Evolutionary conservation across 2,113 vertebrate genomes (phyloP).

Genomic region (Hystrix cristata): DNA sequence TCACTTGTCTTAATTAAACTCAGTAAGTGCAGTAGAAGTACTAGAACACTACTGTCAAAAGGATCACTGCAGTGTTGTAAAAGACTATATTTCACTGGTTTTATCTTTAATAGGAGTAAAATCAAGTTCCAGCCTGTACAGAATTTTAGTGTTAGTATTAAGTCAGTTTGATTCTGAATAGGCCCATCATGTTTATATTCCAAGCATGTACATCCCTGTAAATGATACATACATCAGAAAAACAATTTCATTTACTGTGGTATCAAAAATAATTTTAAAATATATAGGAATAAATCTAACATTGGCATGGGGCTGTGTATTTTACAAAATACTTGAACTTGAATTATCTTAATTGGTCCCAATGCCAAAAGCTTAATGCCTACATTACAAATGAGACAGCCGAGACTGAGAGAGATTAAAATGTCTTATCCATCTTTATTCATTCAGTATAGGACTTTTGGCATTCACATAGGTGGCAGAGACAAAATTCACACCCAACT

Average conservation of each 20-base stretch:
- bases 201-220: background rate
- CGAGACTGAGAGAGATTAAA: background rate
- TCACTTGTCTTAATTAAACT: slow-evolving; percentile 74
- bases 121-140: slow-evolving; percentile 52
- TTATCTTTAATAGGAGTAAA: slow-evolving; percentile 52
- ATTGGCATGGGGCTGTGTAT: slow-evolving; percentile 8
- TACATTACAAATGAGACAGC: slow-evolving; percentile 31
- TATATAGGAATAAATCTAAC: slow-evolving; percentile 38
- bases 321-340: slow-evolving; percentile 50
- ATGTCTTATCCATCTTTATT: background rate
- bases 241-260: slow-evolving; percentile 38
- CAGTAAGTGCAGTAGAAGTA: slow-evolving; percentile 65
- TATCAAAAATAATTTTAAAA: slow-evolving; percentile 52
- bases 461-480: background rate
- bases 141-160: slow-evolving; percentile 52
- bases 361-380: background rate
- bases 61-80: slow-evolving; percentile 58
- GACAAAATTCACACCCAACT: background rate
- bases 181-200: background rate
- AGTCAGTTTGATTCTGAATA: slow-evolving; percentile 35
- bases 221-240: slow-evolving; percentile 46
- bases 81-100: slow-evolving; percentile 61
- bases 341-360: slow-evolving; percentile 20
- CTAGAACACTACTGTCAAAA: slow-evolving; percentile 64
- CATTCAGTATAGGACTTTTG: background rate